phyloP scores from a whole-genome alignment of 2,888 invertebrate species.

The Tenthredo livida region DNA sequence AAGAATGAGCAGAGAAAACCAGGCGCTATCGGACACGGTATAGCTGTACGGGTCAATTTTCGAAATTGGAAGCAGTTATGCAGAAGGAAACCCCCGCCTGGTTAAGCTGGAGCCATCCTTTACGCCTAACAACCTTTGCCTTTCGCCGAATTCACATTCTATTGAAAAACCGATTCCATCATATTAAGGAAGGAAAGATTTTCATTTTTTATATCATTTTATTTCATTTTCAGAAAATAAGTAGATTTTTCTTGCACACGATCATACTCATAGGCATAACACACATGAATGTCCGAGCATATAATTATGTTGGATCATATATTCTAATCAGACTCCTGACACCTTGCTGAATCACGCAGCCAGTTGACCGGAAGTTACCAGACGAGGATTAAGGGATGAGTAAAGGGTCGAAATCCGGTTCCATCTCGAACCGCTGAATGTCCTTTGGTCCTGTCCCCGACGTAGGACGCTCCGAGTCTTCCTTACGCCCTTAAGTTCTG shows the following conservation, averaged over 20 bases:
- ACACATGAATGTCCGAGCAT: no score
- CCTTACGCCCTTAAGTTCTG: neutral
- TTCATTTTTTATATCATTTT: no score
- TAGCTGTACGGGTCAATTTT: slow-evolving; percentile 20
- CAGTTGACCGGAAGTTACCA: slow-evolving; percentile 5
- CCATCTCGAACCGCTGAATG: slow-evolving; percentile 18
- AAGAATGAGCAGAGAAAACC: neutral
- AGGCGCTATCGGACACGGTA: neutral
- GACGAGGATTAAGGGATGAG: neutral
- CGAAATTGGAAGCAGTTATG: slow-evolving; percentile 38
- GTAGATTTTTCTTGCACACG: no score
- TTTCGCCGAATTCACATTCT: no score
- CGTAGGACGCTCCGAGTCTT: neutral
- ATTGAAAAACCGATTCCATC: no score
- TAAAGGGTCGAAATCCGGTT: slow-evolving; percentile 21
- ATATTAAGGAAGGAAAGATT: no score
- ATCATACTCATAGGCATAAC: no score
- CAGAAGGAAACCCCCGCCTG: slow-evolving; percentile 13
- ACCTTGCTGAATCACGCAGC: neutral
- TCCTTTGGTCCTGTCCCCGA: neutral
- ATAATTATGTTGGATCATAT: no score
- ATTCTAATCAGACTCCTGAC: neutral
- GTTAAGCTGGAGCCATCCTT: neutral
- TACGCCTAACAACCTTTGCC: neutral
- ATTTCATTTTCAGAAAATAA: no score